phyloP scores from a whole-genome alignment of 2,797 vertebrate genomes.

The Muraenolepis orangiensis region DNA sequence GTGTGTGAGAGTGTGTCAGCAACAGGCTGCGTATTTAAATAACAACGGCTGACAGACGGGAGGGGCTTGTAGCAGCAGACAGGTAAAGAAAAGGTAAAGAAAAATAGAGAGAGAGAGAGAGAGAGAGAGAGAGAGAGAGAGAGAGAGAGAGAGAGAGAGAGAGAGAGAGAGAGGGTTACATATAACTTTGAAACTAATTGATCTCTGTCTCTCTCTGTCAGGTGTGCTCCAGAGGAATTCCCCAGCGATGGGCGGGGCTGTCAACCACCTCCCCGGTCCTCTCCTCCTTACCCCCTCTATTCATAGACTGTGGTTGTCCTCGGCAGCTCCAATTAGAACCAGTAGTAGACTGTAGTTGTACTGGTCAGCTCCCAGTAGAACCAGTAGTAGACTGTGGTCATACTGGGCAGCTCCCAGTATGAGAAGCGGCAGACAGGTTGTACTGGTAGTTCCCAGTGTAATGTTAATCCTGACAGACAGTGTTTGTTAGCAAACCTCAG shows the following conservation, averaged over 20 bases:
- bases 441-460: background rate
- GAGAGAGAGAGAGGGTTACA: conserved; percentile 17
- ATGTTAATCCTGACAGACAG: background rate
- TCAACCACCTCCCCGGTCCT: background rate
- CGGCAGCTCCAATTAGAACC: background rate
- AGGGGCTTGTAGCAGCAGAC: background rate
- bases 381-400: background rate
- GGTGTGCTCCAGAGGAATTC: conserved; percentile 52
- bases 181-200: conserved; percentile 4
- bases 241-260: conserved; percentile 34
- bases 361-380: background rate
- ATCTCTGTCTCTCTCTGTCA: conserved; percentile 12
- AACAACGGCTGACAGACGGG: background rate
- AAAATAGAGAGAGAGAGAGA: background rate
- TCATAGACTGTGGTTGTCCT: background rate
- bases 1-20: background rate
- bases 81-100: background rate
- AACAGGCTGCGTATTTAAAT: background rate
- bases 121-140: background rate
- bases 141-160: conserved; percentile 6
- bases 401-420: background rate
- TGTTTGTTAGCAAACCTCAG: background rate
- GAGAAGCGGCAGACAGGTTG: background rate
- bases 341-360: background rate
- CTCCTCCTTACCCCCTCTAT: background rate